Conservation (phyloP, 92 coral and sea anemone species). For the Zoanthus solanderi region DNA sequence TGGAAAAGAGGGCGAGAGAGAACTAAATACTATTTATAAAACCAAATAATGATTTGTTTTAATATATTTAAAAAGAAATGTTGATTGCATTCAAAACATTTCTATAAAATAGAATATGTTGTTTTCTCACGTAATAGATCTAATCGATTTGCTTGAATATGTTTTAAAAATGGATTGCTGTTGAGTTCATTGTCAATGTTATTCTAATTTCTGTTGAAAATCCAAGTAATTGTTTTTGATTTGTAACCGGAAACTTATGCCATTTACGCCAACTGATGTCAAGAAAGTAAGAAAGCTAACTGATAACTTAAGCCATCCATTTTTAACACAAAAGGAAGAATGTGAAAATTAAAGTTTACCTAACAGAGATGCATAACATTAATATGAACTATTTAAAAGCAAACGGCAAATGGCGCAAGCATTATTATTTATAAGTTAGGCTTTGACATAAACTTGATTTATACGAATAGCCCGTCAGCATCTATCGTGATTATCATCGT, state of each 20-base stretch:
- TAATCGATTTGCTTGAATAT: constrained; percentile 1
- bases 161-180: neutral
- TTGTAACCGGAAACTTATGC: constrained; percentile 38
- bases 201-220: constrained; percentile 10
- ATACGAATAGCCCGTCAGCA: too few relatives aligned
- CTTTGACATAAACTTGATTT: too few relatives aligned
- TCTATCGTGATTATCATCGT: too few relatives aligned
- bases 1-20: neutral
- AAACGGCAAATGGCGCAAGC: constrained; percentile 5
- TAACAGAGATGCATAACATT: neutral
- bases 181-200: neutral
- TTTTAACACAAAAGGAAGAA: neutral
- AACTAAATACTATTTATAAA: neutral
- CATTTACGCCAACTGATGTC: constrained; percentile 31
- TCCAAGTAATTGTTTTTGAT: constrained; percentile 1
- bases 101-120: neutral
- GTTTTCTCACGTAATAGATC: neutral
- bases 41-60: neutral
- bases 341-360: neutral
- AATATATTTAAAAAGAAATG: neutral
- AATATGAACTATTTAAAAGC: neutral
- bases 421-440: too few relatives aligned
- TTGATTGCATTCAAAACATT: neutral
- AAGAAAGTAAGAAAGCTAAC: neutral
- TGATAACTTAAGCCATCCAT: neutral